phyloP scores from a whole-genome alignment of 2,888 invertebrate species.

The Plebejus argus region DNA sequence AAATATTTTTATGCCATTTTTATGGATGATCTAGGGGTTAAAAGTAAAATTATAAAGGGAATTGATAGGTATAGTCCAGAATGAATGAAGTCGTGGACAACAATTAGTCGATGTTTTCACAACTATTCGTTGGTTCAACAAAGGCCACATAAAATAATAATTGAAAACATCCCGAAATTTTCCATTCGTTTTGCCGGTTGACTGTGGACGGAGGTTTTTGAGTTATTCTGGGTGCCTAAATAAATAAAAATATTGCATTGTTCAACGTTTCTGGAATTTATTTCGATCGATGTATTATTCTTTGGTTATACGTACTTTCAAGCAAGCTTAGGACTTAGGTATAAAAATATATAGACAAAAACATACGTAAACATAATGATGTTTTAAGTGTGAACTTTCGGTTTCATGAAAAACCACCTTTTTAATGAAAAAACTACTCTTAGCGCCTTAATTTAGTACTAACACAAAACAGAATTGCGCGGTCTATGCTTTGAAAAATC shows the following conservation, averaged over 20 bases:
- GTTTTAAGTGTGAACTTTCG: no score
- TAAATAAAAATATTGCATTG: conserved; percentile 4
- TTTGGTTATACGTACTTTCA: not conserved
- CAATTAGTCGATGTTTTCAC: not conserved
- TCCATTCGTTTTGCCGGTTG: conserved; percentile 10
- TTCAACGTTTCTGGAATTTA: not conserved
- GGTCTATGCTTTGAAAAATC: no score
- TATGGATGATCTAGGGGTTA: no score
- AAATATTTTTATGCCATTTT: no score
- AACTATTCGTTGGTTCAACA: conserved; percentile 12
- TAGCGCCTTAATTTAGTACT: no score
- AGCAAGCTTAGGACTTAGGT: no score
- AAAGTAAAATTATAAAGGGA: no score
- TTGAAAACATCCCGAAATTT: not conserved
- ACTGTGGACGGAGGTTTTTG: conserved; percentile 22
- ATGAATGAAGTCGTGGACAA: not conserved
- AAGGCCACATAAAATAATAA: conserved; percentile 13
- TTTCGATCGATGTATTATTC: not conserved
- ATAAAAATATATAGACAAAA: no score
- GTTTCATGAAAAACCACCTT: no score
- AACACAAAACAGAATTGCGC: no score
- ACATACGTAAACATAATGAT: no score
- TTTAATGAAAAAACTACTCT: no score
- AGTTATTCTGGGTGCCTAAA: conserved; percentile 10
- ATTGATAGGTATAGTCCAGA: not conserved